A percentile compares a stretch with the other conserved stretches of the same genome.
phyloP scores from a whole-genome alignment of 2,797 vertebrate genomes.

The Enteromius anoplus region DNA sequence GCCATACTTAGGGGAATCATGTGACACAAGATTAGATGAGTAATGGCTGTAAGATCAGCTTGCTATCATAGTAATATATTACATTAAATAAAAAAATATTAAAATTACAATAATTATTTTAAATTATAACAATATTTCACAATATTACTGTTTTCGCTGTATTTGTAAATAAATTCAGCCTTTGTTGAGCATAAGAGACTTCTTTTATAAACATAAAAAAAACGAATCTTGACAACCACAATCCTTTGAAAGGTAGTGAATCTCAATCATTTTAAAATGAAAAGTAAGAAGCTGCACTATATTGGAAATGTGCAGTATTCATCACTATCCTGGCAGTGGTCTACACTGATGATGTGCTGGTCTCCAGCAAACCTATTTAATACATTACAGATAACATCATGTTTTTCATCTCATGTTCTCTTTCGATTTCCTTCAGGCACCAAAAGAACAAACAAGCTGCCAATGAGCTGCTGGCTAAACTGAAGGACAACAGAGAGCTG shows the following conservation, averaged over 20 bases:
- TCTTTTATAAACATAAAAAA: not conserved
- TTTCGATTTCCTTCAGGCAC: conserved; percentile 76
- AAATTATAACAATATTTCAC: not conserved
- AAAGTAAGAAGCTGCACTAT: not conserved
- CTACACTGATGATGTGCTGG: not conserved
- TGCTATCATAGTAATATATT: not conserved
- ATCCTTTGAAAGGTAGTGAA: not conserved
- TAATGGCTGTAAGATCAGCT: not conserved
- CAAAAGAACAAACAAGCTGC: conserved; percentile 83
- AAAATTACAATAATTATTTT: not conserved
- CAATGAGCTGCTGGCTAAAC: conserved; percentile 84
- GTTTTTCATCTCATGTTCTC: conserved; percentile 31
- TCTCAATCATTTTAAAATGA: not conserved
- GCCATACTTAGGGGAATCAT: not conserved
- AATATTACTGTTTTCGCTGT: not conserved
- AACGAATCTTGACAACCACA: not conserved
- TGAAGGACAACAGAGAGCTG: conserved; percentile 91
- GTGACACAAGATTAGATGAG: no score
- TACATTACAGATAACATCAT: conserved; percentile 28
- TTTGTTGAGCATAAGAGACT: not conserved
- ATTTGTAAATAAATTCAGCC: not conserved
- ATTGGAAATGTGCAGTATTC: not conserved
- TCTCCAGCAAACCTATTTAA: conserved; percentile 11
- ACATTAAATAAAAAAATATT: not conserved
- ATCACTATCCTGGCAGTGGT: not conserved